A percentile compares a stretch with the other conserved stretches of the same genome.
Conservation (phyloP, 2,888 invertebrate genomes). For the Phengaris alcon region DNA sequence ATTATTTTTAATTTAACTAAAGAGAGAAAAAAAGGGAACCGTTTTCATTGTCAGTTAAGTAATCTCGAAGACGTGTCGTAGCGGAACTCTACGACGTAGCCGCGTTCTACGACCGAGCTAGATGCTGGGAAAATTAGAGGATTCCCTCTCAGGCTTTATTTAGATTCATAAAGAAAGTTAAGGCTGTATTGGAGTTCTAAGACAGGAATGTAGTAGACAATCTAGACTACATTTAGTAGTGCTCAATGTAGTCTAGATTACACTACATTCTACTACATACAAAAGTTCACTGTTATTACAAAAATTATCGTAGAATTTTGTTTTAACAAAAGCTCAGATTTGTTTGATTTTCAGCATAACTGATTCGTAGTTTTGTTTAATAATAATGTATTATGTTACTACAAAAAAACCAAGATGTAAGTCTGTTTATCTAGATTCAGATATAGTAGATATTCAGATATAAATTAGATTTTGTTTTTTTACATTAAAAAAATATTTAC, state of each 20-base stretch:
- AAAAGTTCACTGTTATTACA: neutral
- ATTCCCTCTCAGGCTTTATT: neutral
- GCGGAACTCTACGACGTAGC: neutral
- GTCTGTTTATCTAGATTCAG: too few relatives aligned
- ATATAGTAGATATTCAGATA: too few relatives aligned
- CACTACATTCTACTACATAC: too few relatives aligned
- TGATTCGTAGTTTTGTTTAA: too few relatives aligned
- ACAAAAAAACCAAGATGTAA: too few relatives aligned
- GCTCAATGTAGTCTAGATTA: too few relatives aligned
- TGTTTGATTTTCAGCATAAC: neutral
- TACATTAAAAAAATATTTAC: too few relatives aligned
- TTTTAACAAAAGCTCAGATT: neutral
- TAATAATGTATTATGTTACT: too few relatives aligned
- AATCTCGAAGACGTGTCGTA: conserved; percentile 8
- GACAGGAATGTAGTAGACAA: neutral
- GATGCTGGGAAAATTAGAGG: neutral
- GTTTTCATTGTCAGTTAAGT: neutral
- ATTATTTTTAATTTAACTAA: neutral
- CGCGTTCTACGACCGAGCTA: neutral
- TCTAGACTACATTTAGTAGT: too few relatives aligned
- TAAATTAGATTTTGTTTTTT: too few relatives aligned
- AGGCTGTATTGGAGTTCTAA: neutral
- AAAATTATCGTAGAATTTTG: neutral
- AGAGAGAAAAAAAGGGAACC: neutral
- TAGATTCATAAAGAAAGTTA: neutral